Evolutionary conservation across 2,888 invertebrate species (phyloP).

Genomic region (Acanthosepion lycidas): DNA sequence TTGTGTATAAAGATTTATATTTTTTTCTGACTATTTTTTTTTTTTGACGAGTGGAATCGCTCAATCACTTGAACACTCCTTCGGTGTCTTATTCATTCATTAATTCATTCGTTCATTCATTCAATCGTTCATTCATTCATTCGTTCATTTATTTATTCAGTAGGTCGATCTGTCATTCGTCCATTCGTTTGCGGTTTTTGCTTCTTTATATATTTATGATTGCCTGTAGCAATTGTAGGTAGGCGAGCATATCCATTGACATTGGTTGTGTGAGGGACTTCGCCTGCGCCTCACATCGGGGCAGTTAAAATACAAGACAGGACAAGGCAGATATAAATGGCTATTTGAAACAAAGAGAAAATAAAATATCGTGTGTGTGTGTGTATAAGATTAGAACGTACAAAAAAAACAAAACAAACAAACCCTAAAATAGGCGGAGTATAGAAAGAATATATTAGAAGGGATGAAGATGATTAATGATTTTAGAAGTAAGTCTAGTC

Average conservation of each 20-base stretch:
- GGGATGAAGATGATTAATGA: too few species aligned
- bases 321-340: background rate
- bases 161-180: background rate
- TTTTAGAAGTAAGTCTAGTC: too few species aligned
- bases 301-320: background rate
- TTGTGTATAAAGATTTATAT: background rate
- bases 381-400: too few species aligned
- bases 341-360: background rate
- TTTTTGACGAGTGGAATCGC: background rate
- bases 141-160: background rate
- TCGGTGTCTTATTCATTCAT: background rate
- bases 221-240: background rate
- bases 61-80: slow-evolving; percentile 2
- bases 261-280: background rate
- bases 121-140: background rate
- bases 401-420: too few species aligned
- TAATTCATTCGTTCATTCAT: background rate
- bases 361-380: background rate
- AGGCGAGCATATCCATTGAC: background rate
- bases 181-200: background rate
- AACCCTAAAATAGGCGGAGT: too few species aligned
- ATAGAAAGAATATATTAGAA: too few species aligned
- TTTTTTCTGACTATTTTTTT: background rate
- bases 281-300: background rate
- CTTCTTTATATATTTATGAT: background rate